Evolutionary conservation across 2,888 invertebrate species (phyloP).

Genomic region (Gari tellinella): DNA sequence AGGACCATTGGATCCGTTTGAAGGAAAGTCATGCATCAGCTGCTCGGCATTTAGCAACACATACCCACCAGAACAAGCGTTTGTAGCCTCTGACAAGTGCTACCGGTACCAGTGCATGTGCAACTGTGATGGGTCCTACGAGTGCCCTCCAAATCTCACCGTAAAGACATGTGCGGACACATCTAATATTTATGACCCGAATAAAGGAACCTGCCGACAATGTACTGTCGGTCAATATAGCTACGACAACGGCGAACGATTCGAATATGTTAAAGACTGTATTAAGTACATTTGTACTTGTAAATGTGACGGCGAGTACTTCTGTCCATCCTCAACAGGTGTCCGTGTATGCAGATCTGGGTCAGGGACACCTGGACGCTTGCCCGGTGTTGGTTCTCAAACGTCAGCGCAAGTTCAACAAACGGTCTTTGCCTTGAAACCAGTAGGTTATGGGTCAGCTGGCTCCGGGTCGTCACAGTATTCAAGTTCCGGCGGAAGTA

Average conservation of each 20-base stretch:
- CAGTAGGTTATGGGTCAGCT: conserved; percentile 22
- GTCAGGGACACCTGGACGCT: conserved; percentile 26
- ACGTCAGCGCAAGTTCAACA: conserved; percentile 30
- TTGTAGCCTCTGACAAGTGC: conserved; percentile 37
- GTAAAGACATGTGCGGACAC: conserved; percentile 59
- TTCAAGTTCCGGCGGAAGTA: neutral
- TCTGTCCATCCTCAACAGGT: conserved; percentile 64
- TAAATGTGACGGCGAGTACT: conserved; percentile 73
- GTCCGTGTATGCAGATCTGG: conserved; percentile 47
- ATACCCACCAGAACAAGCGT: conserved; percentile 31
- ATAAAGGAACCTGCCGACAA: conserved; percentile 50
- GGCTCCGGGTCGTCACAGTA: too few relatives aligned
- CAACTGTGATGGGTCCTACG: conserved; percentile 72
- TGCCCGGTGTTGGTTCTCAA: conserved; percentile 22
- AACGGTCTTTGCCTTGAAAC: conserved; percentile 38
- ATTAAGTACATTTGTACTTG: conserved; percentile 65
- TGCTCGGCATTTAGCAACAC: conserved; percentile 50
- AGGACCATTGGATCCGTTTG: conserved; percentile 29
- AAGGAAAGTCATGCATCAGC: conserved; percentile 47
- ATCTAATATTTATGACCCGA: conserved; percentile 17
- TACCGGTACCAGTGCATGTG: conserved; percentile 60
- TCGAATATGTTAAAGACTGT: conserved; percentile 45
- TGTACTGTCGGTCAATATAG: conserved; percentile 45
- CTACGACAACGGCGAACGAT: conserved; percentile 40
- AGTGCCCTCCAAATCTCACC: conserved; percentile 71